These are phyloP conservation scores for Cyclopterus lumpus DNA, from an alignment of 2,797 vertebrate genomes.

Conservation along the genomic window DNA sequence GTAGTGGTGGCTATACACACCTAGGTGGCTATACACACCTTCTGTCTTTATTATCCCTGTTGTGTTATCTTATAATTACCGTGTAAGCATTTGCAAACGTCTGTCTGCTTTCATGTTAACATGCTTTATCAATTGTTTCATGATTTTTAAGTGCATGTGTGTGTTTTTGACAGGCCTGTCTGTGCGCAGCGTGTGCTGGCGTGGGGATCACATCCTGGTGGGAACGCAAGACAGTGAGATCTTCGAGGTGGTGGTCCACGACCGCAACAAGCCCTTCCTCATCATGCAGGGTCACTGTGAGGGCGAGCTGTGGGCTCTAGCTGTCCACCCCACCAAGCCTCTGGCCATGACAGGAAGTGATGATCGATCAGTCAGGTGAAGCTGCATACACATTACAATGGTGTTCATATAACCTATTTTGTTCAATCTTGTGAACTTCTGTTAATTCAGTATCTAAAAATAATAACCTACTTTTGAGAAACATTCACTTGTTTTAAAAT, in stretches of 20 bases:
- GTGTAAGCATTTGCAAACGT: conserved; percentile 25
- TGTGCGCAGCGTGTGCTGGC: conserved; percentile 98
- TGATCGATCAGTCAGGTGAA: conserved; percentile 96
- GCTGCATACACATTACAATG: neutral
- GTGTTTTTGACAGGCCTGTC: conserved; percentile 88
- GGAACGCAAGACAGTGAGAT: conserved; percentile 99
- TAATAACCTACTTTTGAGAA: neutral
- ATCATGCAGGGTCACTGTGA: conserved; percentile 99
- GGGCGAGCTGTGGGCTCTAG: conserved; percentile 98
- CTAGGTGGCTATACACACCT: conserved; percentile 57
- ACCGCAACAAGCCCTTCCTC: conserved; percentile 97
- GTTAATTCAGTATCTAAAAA: neutral
- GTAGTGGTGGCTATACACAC: conserved; percentile 52
- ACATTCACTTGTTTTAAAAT: neutral
- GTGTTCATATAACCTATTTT: neutral
- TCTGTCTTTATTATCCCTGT: conserved; percentile 53
- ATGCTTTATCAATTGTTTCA: neutral
- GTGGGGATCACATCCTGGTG: conserved; percentile 96
- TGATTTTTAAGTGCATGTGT: conserved; percentile 23
- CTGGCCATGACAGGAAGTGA: conserved; percentile 98
- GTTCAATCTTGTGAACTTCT: neutral
- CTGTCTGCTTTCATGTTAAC: conserved; percentile 28
- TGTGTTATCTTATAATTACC: conserved; percentile 35
- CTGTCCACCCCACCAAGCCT: conserved; percentile 96
- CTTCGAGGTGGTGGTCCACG: conserved; percentile 98